Conservation (phyloP, 2,797 vertebrate genomes). For the Acipenser oxyrinchus region DNA sequence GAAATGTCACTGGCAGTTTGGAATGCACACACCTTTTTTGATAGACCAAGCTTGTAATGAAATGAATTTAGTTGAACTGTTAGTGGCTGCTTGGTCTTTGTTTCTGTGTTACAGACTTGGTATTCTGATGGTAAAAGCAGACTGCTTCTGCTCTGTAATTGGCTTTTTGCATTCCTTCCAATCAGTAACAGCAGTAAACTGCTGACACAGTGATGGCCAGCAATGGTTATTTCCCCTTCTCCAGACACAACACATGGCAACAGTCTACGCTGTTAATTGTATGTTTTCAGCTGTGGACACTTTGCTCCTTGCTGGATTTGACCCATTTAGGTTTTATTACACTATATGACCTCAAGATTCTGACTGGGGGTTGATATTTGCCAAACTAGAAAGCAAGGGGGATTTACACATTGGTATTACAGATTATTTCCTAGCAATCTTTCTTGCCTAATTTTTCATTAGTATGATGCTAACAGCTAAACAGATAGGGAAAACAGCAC, state of each 20-base stretch:
- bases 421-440: too few species aligned
- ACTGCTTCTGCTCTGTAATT: conserved; percentile 5
- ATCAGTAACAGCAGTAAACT: conserved; percentile 13
- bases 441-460: too few species aligned
- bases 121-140: neutral
- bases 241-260: conserved; percentile 10
- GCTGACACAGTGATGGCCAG: conserved; percentile 5
- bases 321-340: conserved; percentile 12
- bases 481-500: too few species aligned
- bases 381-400: too few species aligned
- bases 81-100: neutral
- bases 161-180: conserved; percentile 9
- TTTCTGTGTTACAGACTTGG: neutral
- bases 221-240: conserved; percentile 4
- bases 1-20: too few species aligned
- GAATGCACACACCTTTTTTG: too few species aligned
- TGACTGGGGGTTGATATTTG: too few species aligned
- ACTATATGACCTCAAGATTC: conserved; percentile 15
- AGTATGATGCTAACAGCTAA: too few species aligned
- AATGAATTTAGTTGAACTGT: neutral
- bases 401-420: too few species aligned
- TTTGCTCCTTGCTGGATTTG: conserved; percentile 15
- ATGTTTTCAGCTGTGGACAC: conserved; percentile 16
- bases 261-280: conserved; percentile 12
- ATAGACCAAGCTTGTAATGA: too few species aligned